Conservation (phyloP, 2,797 vertebrate species). For the Distichodus sexfasciatus region DNA sequence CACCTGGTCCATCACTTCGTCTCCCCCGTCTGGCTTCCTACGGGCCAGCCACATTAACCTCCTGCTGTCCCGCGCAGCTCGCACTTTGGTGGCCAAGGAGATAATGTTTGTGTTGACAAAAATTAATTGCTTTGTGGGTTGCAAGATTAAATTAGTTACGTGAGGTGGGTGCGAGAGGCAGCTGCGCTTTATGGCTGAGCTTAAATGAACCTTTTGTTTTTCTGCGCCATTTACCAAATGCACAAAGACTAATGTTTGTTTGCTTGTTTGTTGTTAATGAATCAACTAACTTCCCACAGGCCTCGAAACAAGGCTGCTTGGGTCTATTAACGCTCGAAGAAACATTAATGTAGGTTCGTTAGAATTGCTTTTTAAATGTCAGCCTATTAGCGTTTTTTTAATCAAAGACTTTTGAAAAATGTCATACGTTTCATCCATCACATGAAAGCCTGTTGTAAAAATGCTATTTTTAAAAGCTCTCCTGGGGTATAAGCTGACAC, state of each 20-base stretch:
- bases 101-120: slow-evolving; percentile 67
- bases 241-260: slow-evolving; percentile 47
- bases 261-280: slow-evolving; percentile 1
- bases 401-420: too few relatives aligned
- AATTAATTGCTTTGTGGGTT: slow-evolving; percentile 74
- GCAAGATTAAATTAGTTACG: slow-evolving; percentile 72
- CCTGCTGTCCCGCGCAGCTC: slow-evolving; percentile 19
- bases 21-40: slow-evolving; percentile 43
- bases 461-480: too few relatives aligned
- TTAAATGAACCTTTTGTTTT: slow-evolving; percentile 51
- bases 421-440: too few relatives aligned
- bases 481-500: too few relatives aligned
- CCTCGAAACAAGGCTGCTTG: background rate
- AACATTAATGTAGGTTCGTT: background rate
- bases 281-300: background rate
- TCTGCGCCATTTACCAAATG: slow-evolving; percentile 54
- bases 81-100: slow-evolving; percentile 39
- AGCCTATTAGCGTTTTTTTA: background rate
- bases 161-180: slow-evolving; percentile 63
- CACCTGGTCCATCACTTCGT: slow-evolving; percentile 61
- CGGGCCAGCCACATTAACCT: slow-evolving; percentile 39
- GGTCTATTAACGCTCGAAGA: background rate
- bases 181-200: slow-evolving; percentile 13
- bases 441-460: too few relatives aligned
- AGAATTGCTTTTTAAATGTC: background rate